Conservation (phyloP, 2,797 vertebrate genomes). For the Pithecia hirsuta region DNA sequence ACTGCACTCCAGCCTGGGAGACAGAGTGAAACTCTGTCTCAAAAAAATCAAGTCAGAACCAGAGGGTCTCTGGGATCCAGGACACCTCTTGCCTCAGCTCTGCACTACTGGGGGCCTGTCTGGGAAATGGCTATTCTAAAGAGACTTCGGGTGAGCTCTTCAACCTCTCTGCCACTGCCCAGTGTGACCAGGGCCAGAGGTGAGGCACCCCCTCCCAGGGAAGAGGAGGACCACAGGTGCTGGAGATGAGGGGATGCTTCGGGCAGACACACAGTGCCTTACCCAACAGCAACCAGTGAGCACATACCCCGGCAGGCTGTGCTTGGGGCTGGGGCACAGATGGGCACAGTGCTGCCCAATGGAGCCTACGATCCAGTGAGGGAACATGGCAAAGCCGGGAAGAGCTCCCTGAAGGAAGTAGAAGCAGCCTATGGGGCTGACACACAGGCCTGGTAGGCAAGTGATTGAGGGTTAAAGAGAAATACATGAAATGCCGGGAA, state of each 20-base stretch:
- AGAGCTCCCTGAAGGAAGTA: not conserved
- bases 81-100: not conserved
- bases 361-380: not conserved
- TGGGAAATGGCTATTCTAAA: accelerated
- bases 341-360: accelerated
- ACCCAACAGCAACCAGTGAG: not conserved
- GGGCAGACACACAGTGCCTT: not conserved
- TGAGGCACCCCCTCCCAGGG: no score
- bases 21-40: not conserved
- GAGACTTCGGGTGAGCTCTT: not conserved
- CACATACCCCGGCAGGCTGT: accelerated
- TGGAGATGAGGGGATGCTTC: not conserved
- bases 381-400: not conserved
- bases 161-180: no score
- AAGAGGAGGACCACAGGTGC: no score
- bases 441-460: no score
- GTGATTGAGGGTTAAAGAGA: not conserved
- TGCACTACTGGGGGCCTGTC: not conserved
- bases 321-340: not conserved
- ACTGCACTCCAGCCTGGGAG: not conserved
- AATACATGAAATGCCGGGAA: not conserved
- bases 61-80: not conserved
- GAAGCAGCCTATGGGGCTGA: accelerated
- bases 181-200: not conserved
- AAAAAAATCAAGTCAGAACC: not conserved